phyloP scores from a whole-genome alignment of 2,113 vertebrate genomes.

The Leptobrachium leishanense region DNA sequence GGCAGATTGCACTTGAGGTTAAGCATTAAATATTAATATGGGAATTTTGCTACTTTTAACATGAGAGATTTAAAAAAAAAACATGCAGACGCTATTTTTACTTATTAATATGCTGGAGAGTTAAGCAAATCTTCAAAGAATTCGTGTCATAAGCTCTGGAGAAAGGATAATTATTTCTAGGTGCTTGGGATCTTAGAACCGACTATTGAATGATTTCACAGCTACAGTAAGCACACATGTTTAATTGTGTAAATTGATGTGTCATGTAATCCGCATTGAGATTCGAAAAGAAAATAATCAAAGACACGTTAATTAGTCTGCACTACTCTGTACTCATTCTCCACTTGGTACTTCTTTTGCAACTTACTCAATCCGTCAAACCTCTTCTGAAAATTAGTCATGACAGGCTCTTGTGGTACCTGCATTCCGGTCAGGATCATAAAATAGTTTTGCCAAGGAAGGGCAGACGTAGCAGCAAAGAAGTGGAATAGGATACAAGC shows the following conservation, averaged over 20 bases:
- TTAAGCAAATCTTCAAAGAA: slow-evolving; percentile 9
- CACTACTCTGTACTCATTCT: slow-evolving; percentile 5
- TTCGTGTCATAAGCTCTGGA: background rate
- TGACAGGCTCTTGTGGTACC: background rate
- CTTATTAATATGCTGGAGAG: background rate
- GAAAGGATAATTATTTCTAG: slow-evolving; percentile 3
- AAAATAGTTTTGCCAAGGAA: background rate
- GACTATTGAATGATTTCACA: background rate
- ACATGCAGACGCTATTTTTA: background rate
- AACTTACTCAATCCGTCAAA: background rate
- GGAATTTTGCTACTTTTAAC: background rate
- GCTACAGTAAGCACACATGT: background rate
- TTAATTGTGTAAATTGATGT: slow-evolving; percentile 34
- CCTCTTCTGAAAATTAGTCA: background rate
- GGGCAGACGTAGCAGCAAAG: too few relatives aligned
- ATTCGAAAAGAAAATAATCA: slow-evolving; percentile 6
- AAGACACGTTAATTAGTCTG: slow-evolving; percentile 1
- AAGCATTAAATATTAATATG: slow-evolving; percentile 1
- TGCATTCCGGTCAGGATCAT: background rate
- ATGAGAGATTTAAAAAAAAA: background rate
- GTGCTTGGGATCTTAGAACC: background rate
- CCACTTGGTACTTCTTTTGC: background rate
- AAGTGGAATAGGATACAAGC: too few relatives aligned
- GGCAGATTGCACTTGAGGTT: background rate
- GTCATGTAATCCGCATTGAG: slow-evolving; percentile 13